phyloP scores from a whole-genome alignment of 2,113 vertebrate genomes.

The Edolisoma coerulescens region DNA sequence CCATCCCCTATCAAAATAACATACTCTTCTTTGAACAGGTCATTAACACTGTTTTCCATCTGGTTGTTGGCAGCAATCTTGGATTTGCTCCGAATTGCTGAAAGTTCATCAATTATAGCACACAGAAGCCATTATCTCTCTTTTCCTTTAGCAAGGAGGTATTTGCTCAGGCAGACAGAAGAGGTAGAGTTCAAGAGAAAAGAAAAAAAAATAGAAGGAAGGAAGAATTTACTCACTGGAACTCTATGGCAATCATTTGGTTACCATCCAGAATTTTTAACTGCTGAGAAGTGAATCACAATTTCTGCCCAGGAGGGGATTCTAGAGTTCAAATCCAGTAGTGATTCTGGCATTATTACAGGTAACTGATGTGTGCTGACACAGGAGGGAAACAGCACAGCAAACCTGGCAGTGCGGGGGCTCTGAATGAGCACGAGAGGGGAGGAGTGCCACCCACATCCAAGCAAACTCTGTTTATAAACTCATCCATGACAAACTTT shows the following conservation, averaged over 20 bases:
- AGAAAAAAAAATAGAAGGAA: background rate
- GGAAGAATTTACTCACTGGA: background rate
- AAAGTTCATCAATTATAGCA: conserved; percentile 67
- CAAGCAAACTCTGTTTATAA: background rate
- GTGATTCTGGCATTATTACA: background rate
- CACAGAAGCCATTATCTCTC: conserved; percentile 63
- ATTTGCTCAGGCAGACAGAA: conserved; percentile 26
- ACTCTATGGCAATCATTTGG: background rate
- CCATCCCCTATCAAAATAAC: conserved; percentile 61
- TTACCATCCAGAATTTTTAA: background rate
- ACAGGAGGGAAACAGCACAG: background rate
- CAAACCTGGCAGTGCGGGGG: background rate
- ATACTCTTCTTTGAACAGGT: conserved; percentile 66
- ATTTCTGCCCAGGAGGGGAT: background rate
- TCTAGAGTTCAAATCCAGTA: background rate
- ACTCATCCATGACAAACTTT: background rate
- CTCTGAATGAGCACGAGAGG: rapidly evolving
- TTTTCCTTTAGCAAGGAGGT: conserved; percentile 16
- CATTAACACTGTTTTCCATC: conserved; percentile 69
- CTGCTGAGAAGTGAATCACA: background rate
- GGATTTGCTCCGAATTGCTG: conserved; percentile 55
- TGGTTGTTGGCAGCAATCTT: conserved; percentile 61
- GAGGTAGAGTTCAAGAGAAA: conserved; percentile 10
- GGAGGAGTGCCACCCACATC: background rate
- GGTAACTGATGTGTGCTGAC: background rate